A percentile compares a stretch with the other conserved stretches of the same genome.
phyloP scores from a whole-genome alignment of 2,113 vertebrate species.

The Thamnaconus septentrionalis region DNA sequence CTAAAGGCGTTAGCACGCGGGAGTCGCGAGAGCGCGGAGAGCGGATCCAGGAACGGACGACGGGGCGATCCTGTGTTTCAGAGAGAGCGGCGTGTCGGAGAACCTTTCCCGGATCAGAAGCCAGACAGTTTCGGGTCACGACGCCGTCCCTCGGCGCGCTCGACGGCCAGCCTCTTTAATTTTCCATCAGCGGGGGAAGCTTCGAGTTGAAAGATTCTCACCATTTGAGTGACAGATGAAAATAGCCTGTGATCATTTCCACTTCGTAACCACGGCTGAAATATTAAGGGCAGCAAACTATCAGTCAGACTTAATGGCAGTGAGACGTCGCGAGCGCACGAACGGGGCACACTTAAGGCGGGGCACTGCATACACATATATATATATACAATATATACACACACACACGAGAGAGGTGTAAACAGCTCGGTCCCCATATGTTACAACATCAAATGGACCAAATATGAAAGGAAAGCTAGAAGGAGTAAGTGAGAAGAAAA shows the following conservation, averaged over 20 bases:
- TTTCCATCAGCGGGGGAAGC: slow-evolving; percentile 6
- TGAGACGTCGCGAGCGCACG: too few species aligned
- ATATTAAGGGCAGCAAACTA: slow-evolving; percentile 11
- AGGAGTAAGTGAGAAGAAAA: too few species aligned
- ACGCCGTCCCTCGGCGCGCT: neutral
- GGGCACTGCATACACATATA: too few species aligned
- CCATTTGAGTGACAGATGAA: slow-evolving; percentile 24
- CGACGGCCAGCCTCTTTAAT: slow-evolving; percentile 6
- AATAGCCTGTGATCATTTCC: slow-evolving; percentile 24
- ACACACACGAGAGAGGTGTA: too few species aligned
- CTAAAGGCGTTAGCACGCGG: too few species aligned
- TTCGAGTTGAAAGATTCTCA: slow-evolving; percentile 1
- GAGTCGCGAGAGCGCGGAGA: too few species aligned
- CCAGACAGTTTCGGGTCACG: slow-evolving; percentile 27
- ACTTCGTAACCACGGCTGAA: slow-evolving; percentile 6
- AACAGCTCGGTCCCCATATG: too few species aligned
- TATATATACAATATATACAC: too few species aligned
- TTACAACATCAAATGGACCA: too few species aligned
- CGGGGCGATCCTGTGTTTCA: neutral
- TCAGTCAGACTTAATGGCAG: neutral
- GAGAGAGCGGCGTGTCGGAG: neutral
- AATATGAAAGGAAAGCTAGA: too few species aligned
- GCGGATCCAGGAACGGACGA: too few species aligned
- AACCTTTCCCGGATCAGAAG: slow-evolving; percentile 1
- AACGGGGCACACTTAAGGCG: too few species aligned